Evolutionary conservation across 2,888 invertebrate genomes (phyloP), one percentile per base, ranked within the genome.

Genomic region (Nyleta sp.): DNA sequence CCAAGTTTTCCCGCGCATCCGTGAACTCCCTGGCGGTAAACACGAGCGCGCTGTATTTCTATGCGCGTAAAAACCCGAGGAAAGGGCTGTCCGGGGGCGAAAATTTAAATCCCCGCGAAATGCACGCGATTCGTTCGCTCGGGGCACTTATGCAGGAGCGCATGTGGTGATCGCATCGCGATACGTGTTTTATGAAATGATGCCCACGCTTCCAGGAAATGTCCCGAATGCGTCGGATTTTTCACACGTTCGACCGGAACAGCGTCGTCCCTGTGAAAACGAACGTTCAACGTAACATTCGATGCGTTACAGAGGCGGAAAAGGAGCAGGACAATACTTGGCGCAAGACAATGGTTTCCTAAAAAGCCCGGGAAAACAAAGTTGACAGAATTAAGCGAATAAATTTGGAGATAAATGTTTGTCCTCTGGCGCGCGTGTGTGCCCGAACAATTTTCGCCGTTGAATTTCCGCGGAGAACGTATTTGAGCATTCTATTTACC

Each of bases 31-130:
- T 22, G 42, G 52, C 52, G 71, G 71, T 62, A 71, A 71, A 71
- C 71, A 71, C 55, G 67, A 44, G 67, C 48, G 46, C 6, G 57
- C 42, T 42, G 57, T 46, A 70, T 42, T 60, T 59, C 40, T 33
- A 52, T 33, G 59, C 57, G 50, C 62, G 28, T 60, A 68, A 50
- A 57, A 52, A 72, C 55, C 82, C 28, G 83, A 84, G 81, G 85
- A 85, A 86, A 84, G 84, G 84, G 82, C 82, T 81, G 84, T 83
- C 82, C 82, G 84, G 79, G 60, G 40, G 53, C 52, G 71, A 38
- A 59, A 28, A 62, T 57, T 35, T 10, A 24, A 28, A n/a, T n/a
- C n/a, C n/a, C n/a, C n/a, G n/a, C n/a, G n/a, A n/a, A n/a, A n/a
- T n/a, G n/a, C n/a, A n/a, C n/a, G 28, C 28, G 5, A 2, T 2